Evolutionary conservation across 2,888 invertebrate species (phyloP), one percentile per base, ranked within the genome.

Genomic region (Allophyes oxyacanthae): DNA sequence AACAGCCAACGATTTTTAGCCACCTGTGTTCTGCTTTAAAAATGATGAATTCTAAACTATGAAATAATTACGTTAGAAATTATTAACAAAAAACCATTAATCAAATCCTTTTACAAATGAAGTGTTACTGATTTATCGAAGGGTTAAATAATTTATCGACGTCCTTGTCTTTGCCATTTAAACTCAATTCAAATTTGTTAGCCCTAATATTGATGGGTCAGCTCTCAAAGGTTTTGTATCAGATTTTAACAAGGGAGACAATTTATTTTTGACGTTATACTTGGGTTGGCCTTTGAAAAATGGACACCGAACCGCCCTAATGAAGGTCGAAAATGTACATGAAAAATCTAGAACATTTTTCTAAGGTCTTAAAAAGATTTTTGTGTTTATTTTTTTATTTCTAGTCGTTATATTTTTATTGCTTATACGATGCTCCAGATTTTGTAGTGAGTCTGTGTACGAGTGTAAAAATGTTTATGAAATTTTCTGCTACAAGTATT

Each of bases 201-300:
- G 4, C 15, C 30, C 2, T 2, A 8, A 38, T 64, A 57, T 41
- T 46, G 42, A 59, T 38, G 34, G 32, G 42, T 49, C 30, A 49
- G 25, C 28, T 53, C 40, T 51, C 45, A 59, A 59, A 67, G 49
- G 38, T 40, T 45, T 26, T 58, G 54, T 46, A 42, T 48, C 62
- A 48, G 37, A 54, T 60, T 57, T 60, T 60, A 57, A 68, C 50
- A 56, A 59, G 53, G 37, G 3, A 30, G n/a, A 37, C 8, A 26
- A 66, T 63, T 57, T 67, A 66, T 66, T 42, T 49, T 4, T 8
- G 8, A 11, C 28, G 1, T 9, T 50, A 8, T 40, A 37, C 11
- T 15, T 15, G 14, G 13, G 37, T 42, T 14, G 41, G 34, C n/a
- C 30, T 20, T 43, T 59, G 43, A 61, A 61, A 73, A 52, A 56